Conservation (phyloP, 1,140 invertebrate species). For the Dolichoris vasculosae region DNA sequence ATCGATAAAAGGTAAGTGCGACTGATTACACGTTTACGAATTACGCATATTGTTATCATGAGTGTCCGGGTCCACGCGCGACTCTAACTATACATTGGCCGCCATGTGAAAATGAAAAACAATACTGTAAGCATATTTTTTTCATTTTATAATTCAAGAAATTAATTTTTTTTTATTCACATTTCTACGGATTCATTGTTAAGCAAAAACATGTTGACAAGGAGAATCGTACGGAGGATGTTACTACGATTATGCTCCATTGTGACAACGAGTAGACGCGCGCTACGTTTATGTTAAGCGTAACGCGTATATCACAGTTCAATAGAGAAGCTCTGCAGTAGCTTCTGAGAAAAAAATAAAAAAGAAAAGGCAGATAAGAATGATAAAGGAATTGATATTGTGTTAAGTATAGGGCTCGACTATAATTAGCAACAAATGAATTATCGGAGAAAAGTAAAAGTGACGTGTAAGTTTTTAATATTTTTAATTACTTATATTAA, state of each 20-base stretch:
- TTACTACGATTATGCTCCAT: slow-evolving; percentile 28
- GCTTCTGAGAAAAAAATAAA: slow-evolving; percentile 48
- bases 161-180: background rate
- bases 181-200: background rate
- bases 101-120: slow-evolving; percentile 5
- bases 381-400: background rate
- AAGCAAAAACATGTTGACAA: slow-evolving; percentile 5
- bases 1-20: slow-evolving; percentile 5
- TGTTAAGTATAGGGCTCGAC: background rate
- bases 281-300: slow-evolving; percentile 22
- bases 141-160: background rate
- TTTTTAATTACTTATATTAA: background rate
- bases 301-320: slow-evolving; percentile 67
- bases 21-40: background rate
- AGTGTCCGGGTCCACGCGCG: background rate
- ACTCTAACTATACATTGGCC: background rate
- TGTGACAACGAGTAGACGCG: slow-evolving; percentile 39
- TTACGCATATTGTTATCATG: slow-evolving; percentile 9
- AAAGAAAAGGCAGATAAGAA: slow-evolving; percentile 3
- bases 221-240: slow-evolving; percentile 19
- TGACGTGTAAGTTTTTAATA: background rate
- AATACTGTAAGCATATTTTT: slow-evolving; percentile 24
- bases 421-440: background rate
- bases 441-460: background rate
- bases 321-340: slow-evolving; percentile 57